These are phyloP conservation scores for Acrocyrtus sp. DNA, from an alignment of 2,888 invertebrate genomes.

Conservation along the genomic window DNA sequence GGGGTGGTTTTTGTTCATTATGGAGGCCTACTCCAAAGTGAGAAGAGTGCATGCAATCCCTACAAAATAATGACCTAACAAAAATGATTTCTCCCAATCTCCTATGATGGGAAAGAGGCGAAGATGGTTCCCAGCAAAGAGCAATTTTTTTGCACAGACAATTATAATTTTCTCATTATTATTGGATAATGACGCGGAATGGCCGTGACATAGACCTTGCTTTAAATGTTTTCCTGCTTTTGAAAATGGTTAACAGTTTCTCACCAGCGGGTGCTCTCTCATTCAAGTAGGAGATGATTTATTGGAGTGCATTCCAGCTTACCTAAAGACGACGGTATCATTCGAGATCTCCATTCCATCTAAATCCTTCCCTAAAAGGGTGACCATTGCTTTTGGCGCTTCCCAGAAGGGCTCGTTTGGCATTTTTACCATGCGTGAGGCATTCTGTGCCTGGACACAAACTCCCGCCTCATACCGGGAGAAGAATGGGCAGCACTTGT, in stretches of 20 bases:
- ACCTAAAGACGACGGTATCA: constrained; percentile 61
- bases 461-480: constrained; percentile 58
- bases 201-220: constrained; percentile 38
- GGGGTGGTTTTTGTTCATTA: too few relatives aligned
- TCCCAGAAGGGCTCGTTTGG: constrained; percentile 53
- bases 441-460: constrained; percentile 52
- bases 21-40: too few relatives aligned
- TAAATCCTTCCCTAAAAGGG: constrained; percentile 48
- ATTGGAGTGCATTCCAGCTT: neutral
- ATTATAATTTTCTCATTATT: neutral
- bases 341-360: constrained; percentile 54
- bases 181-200: neutral
- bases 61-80: too few relatives aligned
- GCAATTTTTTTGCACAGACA: too few relatives aligned
- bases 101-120: too few relatives aligned
- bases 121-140: too few relatives aligned
- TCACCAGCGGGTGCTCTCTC: neutral
- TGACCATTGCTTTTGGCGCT: constrained; percentile 56
- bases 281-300: neutral
- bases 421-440: constrained; percentile 33
- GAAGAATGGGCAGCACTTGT: constrained; percentile 60
- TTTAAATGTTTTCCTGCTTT: constrained; percentile 5
- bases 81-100: too few relatives aligned
- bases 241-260: neutral
- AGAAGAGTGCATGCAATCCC: too few relatives aligned